Base-by-base conservation (phyloP, 2,113 vertebrate genomes). In the Eonycteris spelaea region DNA sequence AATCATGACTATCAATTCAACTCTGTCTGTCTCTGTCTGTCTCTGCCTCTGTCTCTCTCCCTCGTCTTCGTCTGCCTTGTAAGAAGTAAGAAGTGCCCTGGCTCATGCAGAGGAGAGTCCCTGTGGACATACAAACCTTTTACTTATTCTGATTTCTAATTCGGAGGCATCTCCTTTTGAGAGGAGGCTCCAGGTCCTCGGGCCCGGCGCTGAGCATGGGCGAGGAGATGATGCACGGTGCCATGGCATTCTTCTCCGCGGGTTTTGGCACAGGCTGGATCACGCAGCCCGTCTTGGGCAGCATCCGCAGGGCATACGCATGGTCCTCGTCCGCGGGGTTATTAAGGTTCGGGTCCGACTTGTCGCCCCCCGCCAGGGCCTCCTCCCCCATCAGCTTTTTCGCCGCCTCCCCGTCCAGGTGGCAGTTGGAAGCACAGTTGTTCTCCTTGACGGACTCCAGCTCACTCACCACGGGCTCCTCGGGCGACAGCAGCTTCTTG, bases 111-210 rank as follows among this genome's bases (percentile, higher is more conserved):
- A 61, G 87, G 53, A 65, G n/a, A 6, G 88, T 79, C 90, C 78
- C 7, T 7, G 97, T 30, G 94, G 97, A 97, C 95, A 98, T 98
- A 99, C 99, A 98, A 99, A 99, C 99, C 99, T 99, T 99, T 96
- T 99, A 99, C 99, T 99, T 99, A 99, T 99, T 99, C 98, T 99
- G 99, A 99, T 99, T 99, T 99, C 99, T 99, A 98, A 99, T 99
- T 99, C 99, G 99, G 99, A 99, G 99, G 98, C 99, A 99, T 99
- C 99, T 99, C 98, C 99, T 99, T 99, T 99, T 99, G 98, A 99
- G 98, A 15, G 99, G 99, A 67, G 99, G 99, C 98, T 99, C 99
- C 97, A 99, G 98, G 98, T 99, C 99, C 61, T 99, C 99, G 95
- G 99, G 99, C 97, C 99, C 99, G 33, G 99, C 98, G 97, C 98